Conservation (phyloP, 2,113 vertebrate species). For the Chrysochloris asiatica region DNA sequence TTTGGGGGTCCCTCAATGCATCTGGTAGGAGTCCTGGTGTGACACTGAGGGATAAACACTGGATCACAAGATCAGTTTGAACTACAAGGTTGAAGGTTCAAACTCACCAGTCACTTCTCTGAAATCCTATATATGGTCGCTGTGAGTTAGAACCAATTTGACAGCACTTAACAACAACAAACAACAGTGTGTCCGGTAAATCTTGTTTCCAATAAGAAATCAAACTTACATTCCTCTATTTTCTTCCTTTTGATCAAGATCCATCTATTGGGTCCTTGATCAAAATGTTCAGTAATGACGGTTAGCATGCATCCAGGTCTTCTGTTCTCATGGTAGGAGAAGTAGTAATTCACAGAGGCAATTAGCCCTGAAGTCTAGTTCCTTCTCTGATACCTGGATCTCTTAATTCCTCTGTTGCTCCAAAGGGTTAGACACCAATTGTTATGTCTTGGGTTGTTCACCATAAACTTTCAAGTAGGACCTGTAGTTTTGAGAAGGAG, state of each 20-base stretch:
- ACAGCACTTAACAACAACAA: too few relatives aligned
- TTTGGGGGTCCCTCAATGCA: background rate
- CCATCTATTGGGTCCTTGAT: background rate
- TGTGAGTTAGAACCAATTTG: too few relatives aligned
- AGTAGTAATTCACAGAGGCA: background rate
- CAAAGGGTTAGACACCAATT: background rate
- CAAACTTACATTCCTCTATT: background rate
- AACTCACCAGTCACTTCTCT: too few relatives aligned
- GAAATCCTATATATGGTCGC: too few relatives aligned
- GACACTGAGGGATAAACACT: too few relatives aligned
- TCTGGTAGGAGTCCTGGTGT: too few relatives aligned
- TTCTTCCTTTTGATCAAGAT: background rate
- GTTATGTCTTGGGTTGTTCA: background rate
- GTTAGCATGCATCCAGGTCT: background rate
- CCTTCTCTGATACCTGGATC: background rate
- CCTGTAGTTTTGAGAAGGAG: background rate
- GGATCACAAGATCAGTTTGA: too few relatives aligned
- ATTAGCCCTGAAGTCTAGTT: background rate
- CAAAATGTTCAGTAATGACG: background rate
- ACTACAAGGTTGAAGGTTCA: too few relatives aligned
- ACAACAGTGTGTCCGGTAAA: background rate
- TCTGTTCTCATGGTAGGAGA: background rate
- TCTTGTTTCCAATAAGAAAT: background rate
- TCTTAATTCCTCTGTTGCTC: background rate
- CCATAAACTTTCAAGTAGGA: background rate